Percentiles rank a stretch among this genome's conserved stretches.
Evolutionary conservation across 2,888 invertebrate species (phyloP).

Genomic region (Xylota segnis): DNA sequence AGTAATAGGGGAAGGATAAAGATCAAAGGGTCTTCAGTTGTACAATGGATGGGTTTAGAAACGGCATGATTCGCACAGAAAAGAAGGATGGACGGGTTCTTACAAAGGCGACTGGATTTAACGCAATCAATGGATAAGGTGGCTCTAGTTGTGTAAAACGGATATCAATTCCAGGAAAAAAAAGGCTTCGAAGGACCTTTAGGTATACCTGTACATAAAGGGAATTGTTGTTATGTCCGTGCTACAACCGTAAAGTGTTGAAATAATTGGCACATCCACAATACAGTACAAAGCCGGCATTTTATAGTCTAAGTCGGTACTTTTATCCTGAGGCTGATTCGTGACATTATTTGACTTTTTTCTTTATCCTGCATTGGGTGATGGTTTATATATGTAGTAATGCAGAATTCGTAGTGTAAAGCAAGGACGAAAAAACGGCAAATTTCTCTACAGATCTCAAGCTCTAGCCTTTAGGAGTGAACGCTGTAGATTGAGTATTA

Average conservation of each 20-base stretch:
- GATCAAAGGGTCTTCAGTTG: slow-evolving; percentile 62
- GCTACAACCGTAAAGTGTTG: neutral
- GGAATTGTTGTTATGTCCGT: neutral
- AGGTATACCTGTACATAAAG: neutral
- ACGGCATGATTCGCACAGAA: slow-evolving; percentile 35
- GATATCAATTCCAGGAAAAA: slow-evolving; percentile 6
- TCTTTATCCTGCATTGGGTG: too few relatives aligned
- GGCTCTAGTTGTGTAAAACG: slow-evolving; percentile 12
- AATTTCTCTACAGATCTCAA: too few relatives aligned
- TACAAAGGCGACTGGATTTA: slow-evolving; percentile 29
- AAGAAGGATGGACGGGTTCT: slow-evolving; percentile 2
- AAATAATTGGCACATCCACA: neutral
- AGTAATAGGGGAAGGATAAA: slow-evolving; percentile 70
- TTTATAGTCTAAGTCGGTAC: too few relatives aligned
- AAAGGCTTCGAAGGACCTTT: neutral
- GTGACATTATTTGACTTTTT: too few relatives aligned
- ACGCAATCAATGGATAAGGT: slow-evolving; percentile 22
- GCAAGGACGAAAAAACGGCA: too few relatives aligned
- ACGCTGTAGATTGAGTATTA: too few relatives aligned
- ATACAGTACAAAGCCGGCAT: neutral
- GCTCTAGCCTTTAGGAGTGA: too few relatives aligned
- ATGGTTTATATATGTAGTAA: too few relatives aligned
- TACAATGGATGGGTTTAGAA: slow-evolving; percentile 54
- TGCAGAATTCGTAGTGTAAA: too few relatives aligned
- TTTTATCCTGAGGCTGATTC: too few relatives aligned